Conservation (phyloP, 1,140 invertebrate genomes). For the Lepidurus couesii region DNA sequence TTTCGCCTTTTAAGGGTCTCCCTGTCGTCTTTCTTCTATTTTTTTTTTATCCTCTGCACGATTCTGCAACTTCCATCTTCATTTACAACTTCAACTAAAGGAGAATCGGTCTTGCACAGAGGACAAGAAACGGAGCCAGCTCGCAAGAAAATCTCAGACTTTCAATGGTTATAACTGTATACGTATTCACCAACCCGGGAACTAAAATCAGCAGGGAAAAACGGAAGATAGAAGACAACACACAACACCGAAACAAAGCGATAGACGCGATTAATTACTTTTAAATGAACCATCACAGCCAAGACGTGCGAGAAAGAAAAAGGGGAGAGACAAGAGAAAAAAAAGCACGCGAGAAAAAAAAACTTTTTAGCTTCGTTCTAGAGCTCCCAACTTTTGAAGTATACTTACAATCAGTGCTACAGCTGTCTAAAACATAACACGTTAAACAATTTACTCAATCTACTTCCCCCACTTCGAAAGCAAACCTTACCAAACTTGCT, state of each 20-base stretch:
- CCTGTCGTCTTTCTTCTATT: background rate
- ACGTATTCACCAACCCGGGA: background rate
- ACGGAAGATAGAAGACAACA: background rate
- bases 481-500: background rate
- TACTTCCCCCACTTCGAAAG: background rate
- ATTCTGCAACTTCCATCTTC: slow-evolving; percentile 5
- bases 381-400: background rate
- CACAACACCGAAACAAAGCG: too few relatives aligned
- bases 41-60: background rate
- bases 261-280: too few relatives aligned
- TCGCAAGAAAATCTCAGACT: background rate
- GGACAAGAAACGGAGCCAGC: background rate
- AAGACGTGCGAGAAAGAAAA: too few relatives aligned
- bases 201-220: background rate
- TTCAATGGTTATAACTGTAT: background rate
- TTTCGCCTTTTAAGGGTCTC: background rate
- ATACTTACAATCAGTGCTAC: background rate
- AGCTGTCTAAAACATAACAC: background rate
- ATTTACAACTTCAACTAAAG: background rate
- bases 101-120: background rate
- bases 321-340: too few relatives aligned
- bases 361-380: too few relatives aligned
- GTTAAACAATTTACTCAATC: background rate
- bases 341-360: too few relatives aligned
- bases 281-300: too few relatives aligned